Evolutionary conservation across 64 coral and sea anemone species (phyloP), one percentile per base, ranked within the genome.

Genomic region (Actinia equina): DNA sequence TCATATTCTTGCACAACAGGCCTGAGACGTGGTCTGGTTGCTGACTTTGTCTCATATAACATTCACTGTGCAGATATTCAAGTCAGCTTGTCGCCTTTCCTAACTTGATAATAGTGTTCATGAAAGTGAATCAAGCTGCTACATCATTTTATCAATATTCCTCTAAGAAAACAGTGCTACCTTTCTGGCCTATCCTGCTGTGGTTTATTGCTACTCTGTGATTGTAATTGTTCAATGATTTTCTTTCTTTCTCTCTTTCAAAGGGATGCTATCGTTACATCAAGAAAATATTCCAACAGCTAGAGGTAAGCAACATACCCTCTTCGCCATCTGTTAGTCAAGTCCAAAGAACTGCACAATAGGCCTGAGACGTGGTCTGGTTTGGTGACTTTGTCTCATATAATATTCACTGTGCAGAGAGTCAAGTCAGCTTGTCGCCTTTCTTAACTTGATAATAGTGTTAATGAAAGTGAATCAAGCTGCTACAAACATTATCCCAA

Each of bases 261-360:
- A 44, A 99, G 97, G 97, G 97, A 22, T 99, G 97, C n/a, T 99
- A 99, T 81, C 86, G 97, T 56, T 93, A 99, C 79, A 94, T 99
- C 25, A 99, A 95, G 67, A 99, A 94, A 90, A 99, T 99, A n/a
- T 99, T 99, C 86, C 90, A 99, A 61, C 97, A 99, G 63, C 70
- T 99, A 27, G 97, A 99, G 96, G 96, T 98, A 86, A 69, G 78
- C 17, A 81, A 9, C 37, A 46, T 49, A 49, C 46, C 1, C 4
- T 49, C 46, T 49, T 49, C 7, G 55, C 55, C 55, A 12, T 57
- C 15, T 57, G 2, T 14, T 57, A 14, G 13, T 57, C 52, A 54
- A 57, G 11, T 57, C 15, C 55, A 57, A 57, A 30, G 26, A 30
- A 81, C 13, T 81, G 78, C 78, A 81, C 78, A 81, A 49, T 81